phyloP scores from a whole-genome alignment of 2,888 invertebrate species.

The Leuctra nigra region DNA sequence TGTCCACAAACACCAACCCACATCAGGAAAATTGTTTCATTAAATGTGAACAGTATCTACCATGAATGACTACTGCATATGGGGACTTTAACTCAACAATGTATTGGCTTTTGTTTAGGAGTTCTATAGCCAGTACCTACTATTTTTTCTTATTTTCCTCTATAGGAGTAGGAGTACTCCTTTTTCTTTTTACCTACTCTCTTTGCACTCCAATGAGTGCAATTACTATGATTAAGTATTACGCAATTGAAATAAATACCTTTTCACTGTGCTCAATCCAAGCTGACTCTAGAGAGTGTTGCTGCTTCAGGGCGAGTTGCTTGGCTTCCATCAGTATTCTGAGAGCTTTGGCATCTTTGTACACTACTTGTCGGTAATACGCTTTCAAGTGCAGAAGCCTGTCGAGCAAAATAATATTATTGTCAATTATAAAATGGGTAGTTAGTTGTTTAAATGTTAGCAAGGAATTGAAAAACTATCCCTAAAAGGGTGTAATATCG shows the following conservation, averaged over 20 bases:
- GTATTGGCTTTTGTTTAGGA: no score
- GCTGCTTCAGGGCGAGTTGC: conserved; percentile 38
- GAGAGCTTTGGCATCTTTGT: conserved; percentile 40
- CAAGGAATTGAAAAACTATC: not conserved
- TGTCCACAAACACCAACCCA: no score
- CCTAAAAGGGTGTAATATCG: not conserved
- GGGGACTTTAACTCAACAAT: no score
- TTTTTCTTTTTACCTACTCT: no score
- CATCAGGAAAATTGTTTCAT: no score
- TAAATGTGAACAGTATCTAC: no score
- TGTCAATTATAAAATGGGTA: not conserved
- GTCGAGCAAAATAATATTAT: conserved; percentile 30
- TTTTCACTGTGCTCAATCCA: conserved; percentile 49
- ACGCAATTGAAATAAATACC: no score
- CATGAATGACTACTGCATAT: no score
- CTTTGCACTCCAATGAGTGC: not conserved
- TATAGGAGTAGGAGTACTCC: no score
- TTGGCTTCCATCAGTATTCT: conserved; percentile 41
- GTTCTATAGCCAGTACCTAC: no score
- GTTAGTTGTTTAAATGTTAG: no score
- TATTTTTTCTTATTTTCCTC: no score
- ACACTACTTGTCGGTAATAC: conserved; percentile 45
- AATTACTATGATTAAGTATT: not conserved
- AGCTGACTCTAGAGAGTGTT: conserved; percentile 41
- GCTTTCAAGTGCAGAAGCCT: conserved; percentile 48